These are phyloP conservation scores for Atrichornis clamosus DNA, from an alignment of 2,113 vertebrate species.

Conservation along the genomic window DNA sequence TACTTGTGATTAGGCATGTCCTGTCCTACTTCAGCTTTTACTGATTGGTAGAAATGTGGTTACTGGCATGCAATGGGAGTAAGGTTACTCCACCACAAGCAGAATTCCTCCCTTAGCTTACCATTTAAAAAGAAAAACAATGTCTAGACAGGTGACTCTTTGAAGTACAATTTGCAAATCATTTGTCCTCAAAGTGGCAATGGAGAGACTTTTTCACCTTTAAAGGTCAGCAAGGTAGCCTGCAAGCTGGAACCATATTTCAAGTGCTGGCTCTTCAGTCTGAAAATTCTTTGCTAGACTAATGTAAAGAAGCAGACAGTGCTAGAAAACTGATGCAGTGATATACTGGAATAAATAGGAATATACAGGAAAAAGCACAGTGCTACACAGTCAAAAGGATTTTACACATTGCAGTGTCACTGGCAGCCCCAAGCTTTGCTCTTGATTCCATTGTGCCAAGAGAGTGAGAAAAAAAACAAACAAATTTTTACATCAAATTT, in stretches of 20 bases:
- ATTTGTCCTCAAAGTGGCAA: not conserved
- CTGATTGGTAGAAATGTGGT: not conserved
- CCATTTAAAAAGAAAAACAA: not conserved
- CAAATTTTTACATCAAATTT: not conserved
- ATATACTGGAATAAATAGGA: not conserved
- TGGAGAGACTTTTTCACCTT: not conserved
- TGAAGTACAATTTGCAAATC: not conserved
- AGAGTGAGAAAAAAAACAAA: not conserved
- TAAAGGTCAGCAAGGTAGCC: not conserved
- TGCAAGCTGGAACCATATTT: not conserved
- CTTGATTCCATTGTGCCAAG: not conserved
- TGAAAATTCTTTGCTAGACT: not conserved
- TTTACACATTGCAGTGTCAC: not conserved
- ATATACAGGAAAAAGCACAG: not conserved
- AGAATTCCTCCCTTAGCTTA: not conserved
- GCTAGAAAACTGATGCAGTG: not conserved
- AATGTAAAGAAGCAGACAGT: not conserved
- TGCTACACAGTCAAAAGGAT: not conserved
- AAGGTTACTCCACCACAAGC: not conserved
- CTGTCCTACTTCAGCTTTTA: not conserved
- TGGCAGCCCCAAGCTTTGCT: not conserved
- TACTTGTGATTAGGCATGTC: not conserved
- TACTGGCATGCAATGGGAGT: not conserved
- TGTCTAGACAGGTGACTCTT: not conserved
- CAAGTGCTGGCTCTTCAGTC: not conserved